These are phyloP conservation scores for Drosophila takahashii DNA, from an alignment of 1,140 invertebrate genomes.

Conservation along the genomic window DNA sequence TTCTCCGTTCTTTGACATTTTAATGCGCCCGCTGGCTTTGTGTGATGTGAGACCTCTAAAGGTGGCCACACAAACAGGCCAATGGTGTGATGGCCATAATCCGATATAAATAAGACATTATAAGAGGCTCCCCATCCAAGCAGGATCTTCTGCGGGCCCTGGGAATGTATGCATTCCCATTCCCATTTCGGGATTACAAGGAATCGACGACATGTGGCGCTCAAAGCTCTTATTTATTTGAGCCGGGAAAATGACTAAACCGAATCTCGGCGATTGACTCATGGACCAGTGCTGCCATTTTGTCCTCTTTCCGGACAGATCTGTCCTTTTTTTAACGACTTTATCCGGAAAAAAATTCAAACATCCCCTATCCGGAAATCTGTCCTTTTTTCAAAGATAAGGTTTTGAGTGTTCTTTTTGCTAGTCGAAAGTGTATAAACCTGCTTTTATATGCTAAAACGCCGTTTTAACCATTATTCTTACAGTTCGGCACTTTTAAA, in stretches of 20 bases:
- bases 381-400: too few relatives aligned
- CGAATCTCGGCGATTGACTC: conserved; percentile 25
- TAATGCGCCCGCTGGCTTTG: conserved; percentile 79
- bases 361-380: too few relatives aligned
- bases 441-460: too few relatives aligned
- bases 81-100: conserved; percentile 79
- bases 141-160: conserved; percentile 26
- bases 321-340: too few relatives aligned
- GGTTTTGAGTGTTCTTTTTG: too few relatives aligned
- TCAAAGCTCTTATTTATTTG: conserved; percentile 44
- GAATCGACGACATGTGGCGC: conserved; percentile 77
- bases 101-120: conserved; percentile 82
- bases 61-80: conserved; percentile 65
- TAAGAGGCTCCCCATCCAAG: conserved; percentile 54
- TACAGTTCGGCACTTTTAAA: too few relatives aligned
- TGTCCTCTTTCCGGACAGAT: too few relatives aligned
- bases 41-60: conserved; percentile 61
- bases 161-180: conserved; percentile 15
- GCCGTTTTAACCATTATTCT: too few relatives aligned
- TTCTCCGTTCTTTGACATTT: conserved; percentile 71
- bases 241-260: conserved; percentile 28
- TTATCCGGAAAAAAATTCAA: too few relatives aligned
- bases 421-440: too few relatives aligned
- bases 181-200: conserved; percentile 62
- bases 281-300: too few relatives aligned